Evolutionary conservation across 1,140 invertebrate genomes (phyloP).

Genomic region (Drosophila pandora): DNA sequence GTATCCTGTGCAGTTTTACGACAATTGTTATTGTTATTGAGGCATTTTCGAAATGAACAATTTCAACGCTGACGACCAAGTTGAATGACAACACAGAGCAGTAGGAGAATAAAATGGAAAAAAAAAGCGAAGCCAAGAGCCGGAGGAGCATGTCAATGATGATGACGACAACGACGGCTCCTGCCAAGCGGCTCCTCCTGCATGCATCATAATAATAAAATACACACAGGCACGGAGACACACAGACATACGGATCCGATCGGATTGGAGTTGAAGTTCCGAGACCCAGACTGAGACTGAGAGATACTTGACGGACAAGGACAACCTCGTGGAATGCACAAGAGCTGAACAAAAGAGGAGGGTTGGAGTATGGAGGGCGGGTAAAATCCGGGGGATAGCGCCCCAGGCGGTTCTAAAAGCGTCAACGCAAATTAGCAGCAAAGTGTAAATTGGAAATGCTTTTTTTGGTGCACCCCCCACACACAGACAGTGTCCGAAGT

Average conservation of each 20-base stretch:
- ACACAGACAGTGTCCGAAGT: constrained; percentile 23
- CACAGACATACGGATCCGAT: constrained; percentile 32
- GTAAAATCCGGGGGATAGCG: constrained; percentile 42
- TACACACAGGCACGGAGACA: constrained; percentile 57
- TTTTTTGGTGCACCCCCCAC: constrained; percentile 78
- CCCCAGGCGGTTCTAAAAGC: constrained; percentile 79
- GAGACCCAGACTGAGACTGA: not conserved
- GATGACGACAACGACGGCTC: constrained; percentile 49
- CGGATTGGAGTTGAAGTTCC: not conserved
- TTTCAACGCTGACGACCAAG: constrained; percentile 75
- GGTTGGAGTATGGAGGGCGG: constrained; percentile 11
- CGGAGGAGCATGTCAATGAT: constrained; percentile 74
- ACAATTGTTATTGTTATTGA: constrained; percentile 83
- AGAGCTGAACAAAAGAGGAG: not conserved
- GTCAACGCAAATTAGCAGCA: constrained; percentile 82
- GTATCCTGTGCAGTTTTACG: constrained; percentile 80
- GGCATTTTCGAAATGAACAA: constrained; percentile 83
- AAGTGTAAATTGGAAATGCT: constrained; percentile 82
- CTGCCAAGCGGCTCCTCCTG: constrained; percentile 57
- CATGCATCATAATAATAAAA: constrained; percentile 81
- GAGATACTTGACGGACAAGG: constrained; percentile 54
- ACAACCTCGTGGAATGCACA: constrained; percentile 62
- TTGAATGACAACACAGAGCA: constrained; percentile 67
- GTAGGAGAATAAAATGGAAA: constrained; percentile 20
- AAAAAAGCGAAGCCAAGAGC: constrained; percentile 19